Conservation (phyloP, 2,797 vertebrate species). For the Streptopelia turtur region DNA sequence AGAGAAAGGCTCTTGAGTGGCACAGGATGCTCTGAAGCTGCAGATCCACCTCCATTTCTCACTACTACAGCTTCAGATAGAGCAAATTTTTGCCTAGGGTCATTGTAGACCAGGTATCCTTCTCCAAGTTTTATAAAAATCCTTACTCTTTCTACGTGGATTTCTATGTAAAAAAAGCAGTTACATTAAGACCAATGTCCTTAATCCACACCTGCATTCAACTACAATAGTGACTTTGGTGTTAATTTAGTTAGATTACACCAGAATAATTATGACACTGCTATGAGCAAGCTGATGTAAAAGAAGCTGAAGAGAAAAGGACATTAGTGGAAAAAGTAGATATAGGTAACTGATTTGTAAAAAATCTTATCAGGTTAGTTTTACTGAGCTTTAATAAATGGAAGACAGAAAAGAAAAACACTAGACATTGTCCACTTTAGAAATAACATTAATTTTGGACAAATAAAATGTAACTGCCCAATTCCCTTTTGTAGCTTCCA, state of each 20-base stretch:
- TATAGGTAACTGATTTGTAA: neutral
- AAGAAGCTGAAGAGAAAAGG: neutral
- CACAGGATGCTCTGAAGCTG: neutral
- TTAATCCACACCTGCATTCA: neutral
- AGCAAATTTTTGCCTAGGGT: neutral
- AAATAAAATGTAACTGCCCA: neutral
- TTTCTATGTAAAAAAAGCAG: neutral
- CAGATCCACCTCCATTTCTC: neutral
- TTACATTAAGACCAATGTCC: neutral
- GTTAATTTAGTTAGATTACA: neutral
- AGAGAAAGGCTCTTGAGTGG: neutral
- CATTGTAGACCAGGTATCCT: neutral
- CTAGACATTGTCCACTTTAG: neutral
- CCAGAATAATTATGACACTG: neutral
- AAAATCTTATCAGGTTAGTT: neutral
- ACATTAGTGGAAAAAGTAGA: neutral
- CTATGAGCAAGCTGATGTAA: neutral
- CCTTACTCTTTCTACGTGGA: neutral
- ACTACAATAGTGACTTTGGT: neutral
- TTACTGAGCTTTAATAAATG: neutral
- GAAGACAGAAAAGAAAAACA: neutral
- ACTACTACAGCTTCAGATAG: neutral
- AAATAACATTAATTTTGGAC: neutral
- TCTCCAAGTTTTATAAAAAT: neutral
- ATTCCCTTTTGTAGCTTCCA: neutral